Evolutionary conservation across 2,113 vertebrate genomes (phyloP).

Genomic region (Accipiter virgatus): DNA sequence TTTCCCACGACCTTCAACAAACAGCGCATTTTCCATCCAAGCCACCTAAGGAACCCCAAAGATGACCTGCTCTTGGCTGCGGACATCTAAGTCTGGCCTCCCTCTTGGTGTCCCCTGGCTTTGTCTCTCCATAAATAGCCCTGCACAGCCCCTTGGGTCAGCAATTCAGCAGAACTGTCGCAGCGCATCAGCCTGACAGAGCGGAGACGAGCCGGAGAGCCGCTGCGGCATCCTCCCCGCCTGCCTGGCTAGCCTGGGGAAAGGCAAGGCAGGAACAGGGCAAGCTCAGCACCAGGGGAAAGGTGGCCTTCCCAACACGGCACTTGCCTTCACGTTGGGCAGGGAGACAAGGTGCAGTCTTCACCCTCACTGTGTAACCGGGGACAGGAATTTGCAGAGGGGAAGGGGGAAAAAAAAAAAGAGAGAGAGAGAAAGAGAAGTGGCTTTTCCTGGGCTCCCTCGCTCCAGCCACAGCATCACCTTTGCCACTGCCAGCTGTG

Average conservation of each 20-base stretch:
- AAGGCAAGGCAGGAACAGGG: not conserved
- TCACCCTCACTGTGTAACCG: fast-evolving
- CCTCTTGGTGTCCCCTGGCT: not conserved
- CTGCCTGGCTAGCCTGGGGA: not conserved
- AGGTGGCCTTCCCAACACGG: not conserved
- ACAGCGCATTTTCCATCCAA: fast-evolving
- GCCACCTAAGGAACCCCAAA: not conserved
- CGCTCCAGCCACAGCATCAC: not conserved
- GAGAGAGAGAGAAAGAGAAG: not conserved
- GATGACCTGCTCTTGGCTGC: not conserved
- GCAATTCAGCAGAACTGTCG: constrained; percentile 27
- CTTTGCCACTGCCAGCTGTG: not conserved
- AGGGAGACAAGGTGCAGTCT: not conserved
- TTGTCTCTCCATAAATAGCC: constrained; percentile 5
- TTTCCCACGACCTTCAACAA: not conserved
- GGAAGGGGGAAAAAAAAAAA: too few relatives aligned
- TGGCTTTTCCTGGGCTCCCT: not conserved
- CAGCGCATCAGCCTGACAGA: not conserved
- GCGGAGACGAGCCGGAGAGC: not conserved
- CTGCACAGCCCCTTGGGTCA: not conserved
- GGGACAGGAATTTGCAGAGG: not conserved
- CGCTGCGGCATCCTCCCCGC: fast-evolving
- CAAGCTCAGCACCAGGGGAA: fast-evolving
- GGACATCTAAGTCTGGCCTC: not conserved
- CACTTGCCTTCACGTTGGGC: fast-evolving